These are phyloP conservation scores for Gymnopithys bicolor DNA, from an alignment of 2,797 vertebrate genomes.

Conservation along the genomic window DNA sequence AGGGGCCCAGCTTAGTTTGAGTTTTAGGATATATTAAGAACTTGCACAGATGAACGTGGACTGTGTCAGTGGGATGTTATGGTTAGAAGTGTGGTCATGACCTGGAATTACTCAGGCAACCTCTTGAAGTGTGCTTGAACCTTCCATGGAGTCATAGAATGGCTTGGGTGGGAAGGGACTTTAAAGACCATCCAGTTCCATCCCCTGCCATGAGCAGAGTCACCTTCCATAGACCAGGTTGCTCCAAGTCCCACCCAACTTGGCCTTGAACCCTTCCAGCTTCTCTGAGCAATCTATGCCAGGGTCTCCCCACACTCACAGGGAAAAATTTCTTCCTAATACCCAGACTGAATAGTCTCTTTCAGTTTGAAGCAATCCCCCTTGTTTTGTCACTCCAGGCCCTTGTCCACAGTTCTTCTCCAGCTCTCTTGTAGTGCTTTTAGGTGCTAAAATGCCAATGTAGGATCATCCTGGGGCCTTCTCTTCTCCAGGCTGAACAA, in stretches of 20 bases:
- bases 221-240: rapidly evolving
- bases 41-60: rapidly evolving
- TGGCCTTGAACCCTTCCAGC: neutral
- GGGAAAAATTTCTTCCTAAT: neutral
- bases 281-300: neutral
- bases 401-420: neutral
- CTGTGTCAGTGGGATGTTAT: rapidly evolving
- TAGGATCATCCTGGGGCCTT: neutral
- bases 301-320: neutral
- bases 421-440: neutral
- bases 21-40: neutral
- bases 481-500: neutral
- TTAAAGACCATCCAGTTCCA: neutral
- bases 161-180: neutral
- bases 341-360: neutral
- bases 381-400: neutral
- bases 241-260: rapidly evolving
- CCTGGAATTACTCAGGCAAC: neutral
- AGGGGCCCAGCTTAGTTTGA: neutral
- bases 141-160: neutral
- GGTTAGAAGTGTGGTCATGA: neutral
- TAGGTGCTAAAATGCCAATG: neutral
- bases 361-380: neutral
- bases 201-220: neutral
- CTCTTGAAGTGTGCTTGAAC: neutral